These are phyloP conservation scores for Portevinia maculata DNA, from an alignment of 2,888 invertebrate species.

Conservation along the genomic window DNA sequence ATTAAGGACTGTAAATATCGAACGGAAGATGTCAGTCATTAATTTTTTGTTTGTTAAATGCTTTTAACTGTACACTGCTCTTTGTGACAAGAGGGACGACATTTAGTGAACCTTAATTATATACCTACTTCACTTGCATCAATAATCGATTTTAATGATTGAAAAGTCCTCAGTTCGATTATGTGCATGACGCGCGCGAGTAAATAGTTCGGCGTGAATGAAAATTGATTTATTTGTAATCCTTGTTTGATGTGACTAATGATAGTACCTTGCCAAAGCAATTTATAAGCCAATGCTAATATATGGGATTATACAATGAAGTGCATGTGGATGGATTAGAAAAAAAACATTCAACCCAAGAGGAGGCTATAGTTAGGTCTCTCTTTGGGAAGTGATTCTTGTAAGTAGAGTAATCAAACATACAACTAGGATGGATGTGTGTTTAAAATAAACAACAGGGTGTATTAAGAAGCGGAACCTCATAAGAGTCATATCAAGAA, in stretches of 20 bases:
- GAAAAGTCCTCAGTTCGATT: slow-evolving; percentile 6
- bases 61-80: not conserved
- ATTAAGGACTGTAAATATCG: not conserved
- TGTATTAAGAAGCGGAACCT: too few species aligned
- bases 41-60: not conserved
- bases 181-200: not conserved
- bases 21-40: slow-evolving; percentile 32
- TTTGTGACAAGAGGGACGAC: slow-evolving; percentile 7
- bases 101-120: slow-evolving; percentile 51
- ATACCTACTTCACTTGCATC: slow-evolving; percentile 30
- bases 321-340: not conserved
- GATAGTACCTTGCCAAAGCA: slow-evolving; percentile 9
- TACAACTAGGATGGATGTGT: too few species aligned
- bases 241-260: slow-evolving; percentile 42
- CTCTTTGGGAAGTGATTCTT: too few species aligned
- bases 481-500: too few species aligned
- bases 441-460: too few species aligned
- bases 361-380: not conserved
- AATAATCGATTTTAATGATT: slow-evolving; percentile 36
- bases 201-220: not conserved
- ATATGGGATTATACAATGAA: slow-evolving; percentile 15
- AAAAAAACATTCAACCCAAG: not conserved
- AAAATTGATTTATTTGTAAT: slow-evolving; percentile 56
- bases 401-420: too few species aligned
- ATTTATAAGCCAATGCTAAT: slow-evolving; percentile 37